Conservation (phyloP, 1,140 invertebrate species). For the Ptiloglossa arizonensis region DNA sequence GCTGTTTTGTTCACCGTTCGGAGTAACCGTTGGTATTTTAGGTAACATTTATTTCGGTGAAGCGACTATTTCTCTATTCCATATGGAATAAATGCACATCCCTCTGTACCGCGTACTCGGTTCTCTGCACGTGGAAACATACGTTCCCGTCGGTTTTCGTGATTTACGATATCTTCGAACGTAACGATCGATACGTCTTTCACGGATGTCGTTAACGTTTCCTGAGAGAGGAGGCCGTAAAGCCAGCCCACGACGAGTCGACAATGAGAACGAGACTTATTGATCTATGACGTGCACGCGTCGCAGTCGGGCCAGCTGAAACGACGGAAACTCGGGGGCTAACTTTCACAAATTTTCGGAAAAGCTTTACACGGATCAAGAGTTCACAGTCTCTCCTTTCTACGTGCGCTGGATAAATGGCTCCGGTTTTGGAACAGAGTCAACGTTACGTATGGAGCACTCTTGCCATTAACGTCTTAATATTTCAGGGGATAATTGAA, state of each 20-base stretch:
- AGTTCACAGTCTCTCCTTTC: conserved; percentile 10
- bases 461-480: background rate
- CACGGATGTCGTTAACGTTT: conserved; percentile 75
- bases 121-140: conserved; percentile 38
- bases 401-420: conserved; percentile 15
- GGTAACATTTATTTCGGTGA: conserved; percentile 1
- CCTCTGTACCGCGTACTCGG: conserved; percentile 18
- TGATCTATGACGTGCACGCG: conserved; percentile 75
- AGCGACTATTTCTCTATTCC: conserved; percentile 2
- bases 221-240: conserved; percentile 65
- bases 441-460: background rate
- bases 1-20: no score
- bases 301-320: conserved; percentile 49
- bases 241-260: conserved; percentile 52
- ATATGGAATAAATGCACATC: conserved; percentile 31
- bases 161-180: conserved; percentile 58
- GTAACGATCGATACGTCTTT: conserved; percentile 69
- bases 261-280: conserved; percentile 74
- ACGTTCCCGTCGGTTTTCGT: conserved; percentile 44
- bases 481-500: background rate
- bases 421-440: conserved; percentile 31
- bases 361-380: conserved; percentile 54
- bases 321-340: conserved; percentile 6
- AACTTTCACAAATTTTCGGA: conserved; percentile 55
- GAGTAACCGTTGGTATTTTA: background rate